These are phyloP conservation scores for Schmidtea mediterranea DNA, from an alignment of 1,140 invertebrate species.

Conservation along the genomic window DNA sequence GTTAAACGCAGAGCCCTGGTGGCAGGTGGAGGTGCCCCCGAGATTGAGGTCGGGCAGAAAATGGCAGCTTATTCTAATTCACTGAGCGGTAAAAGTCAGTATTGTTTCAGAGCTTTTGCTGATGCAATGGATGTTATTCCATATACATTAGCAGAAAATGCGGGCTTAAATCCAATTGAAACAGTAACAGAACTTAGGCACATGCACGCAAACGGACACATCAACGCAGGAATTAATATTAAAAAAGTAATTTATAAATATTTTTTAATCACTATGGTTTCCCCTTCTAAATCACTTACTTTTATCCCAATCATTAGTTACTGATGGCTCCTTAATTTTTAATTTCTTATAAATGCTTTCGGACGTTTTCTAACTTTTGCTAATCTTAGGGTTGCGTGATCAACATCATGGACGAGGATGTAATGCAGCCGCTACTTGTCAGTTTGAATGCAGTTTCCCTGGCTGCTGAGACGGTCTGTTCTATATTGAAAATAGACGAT, in stretches of 20 bases:
- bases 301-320: too few relatives aligned
- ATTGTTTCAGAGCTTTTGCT: constrained; percentile 69
- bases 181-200: constrained; percentile 88
- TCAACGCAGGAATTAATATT: constrained; percentile 74
- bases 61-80: constrained; percentile 51
- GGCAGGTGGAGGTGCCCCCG: constrained; percentile 80
- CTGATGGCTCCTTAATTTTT: too few relatives aligned
- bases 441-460: constrained; percentile 69
- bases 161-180: constrained; percentile 76
- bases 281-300: too few relatives aligned
- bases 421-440: constrained; percentile 81
- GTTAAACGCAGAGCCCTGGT: constrained; percentile 36
- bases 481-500: constrained; percentile 96
- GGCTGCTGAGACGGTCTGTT: constrained; percentile 78
- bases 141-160: constrained; percentile 92
- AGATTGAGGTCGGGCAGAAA: constrained; percentile 63
- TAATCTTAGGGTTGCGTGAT: constrained; percentile 43
- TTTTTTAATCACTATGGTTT: too few relatives aligned
- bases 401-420: constrained; percentile 83
- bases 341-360: too few relatives aligned
- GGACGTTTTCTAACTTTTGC: too few relatives aligned
- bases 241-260: constrained; percentile 29
- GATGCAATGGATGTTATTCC: constrained; percentile 87
- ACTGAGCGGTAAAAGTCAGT: constrained; percentile 64
- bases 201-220: constrained; percentile 55